These are phyloP conservation scores for Micropoecilia bifurca DNA, from an alignment of 2,797 vertebrate genomes.

Conservation along the genomic window DNA sequence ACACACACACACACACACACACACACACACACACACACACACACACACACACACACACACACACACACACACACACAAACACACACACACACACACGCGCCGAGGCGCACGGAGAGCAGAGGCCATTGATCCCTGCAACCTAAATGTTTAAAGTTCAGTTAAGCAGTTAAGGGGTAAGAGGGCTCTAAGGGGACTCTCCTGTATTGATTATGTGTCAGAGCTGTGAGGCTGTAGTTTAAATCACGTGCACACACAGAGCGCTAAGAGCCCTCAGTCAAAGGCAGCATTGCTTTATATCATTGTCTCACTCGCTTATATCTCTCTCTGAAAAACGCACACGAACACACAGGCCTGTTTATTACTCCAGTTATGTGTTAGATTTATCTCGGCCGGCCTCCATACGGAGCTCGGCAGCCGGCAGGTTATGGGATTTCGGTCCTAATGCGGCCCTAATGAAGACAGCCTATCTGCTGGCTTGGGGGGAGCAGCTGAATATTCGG, in stretches of 20 bases:
- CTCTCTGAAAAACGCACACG: constrained; percentile 65
- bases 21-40: no score
- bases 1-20: no score
- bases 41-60: no score
- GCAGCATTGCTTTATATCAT: constrained; percentile 78
- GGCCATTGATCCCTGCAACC: constrained; percentile 94
- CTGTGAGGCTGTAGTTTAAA: constrained; percentile 92
- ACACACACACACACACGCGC: constrained; percentile 15
- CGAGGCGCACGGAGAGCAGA: constrained; percentile 75
- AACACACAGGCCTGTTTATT: constrained; percentile 75
- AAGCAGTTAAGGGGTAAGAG: constrained; percentile 98
- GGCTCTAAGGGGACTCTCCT: constrained; percentile 93
- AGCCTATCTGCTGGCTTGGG: constrained; percentile 59
- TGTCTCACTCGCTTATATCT: constrained; percentile 79
- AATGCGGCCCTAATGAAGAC: constrained; percentile 79
- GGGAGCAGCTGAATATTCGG: constrained; percentile 59
- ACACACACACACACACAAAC: constrained; percentile 21
- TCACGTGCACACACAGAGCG: constrained; percentile 76
- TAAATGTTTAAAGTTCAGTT: constrained; percentile 99
- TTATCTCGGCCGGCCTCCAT: constrained; percentile 74
- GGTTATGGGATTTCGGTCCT: constrained; percentile 74
- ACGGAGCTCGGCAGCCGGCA: constrained; percentile 68
- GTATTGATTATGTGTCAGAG: constrained; percentile 98
- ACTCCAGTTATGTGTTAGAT: constrained; percentile 80
- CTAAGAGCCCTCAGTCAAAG: constrained; percentile 82